Conservation (phyloP, 2,113 vertebrate genomes). For the Artemisiospiza belli region DNA sequence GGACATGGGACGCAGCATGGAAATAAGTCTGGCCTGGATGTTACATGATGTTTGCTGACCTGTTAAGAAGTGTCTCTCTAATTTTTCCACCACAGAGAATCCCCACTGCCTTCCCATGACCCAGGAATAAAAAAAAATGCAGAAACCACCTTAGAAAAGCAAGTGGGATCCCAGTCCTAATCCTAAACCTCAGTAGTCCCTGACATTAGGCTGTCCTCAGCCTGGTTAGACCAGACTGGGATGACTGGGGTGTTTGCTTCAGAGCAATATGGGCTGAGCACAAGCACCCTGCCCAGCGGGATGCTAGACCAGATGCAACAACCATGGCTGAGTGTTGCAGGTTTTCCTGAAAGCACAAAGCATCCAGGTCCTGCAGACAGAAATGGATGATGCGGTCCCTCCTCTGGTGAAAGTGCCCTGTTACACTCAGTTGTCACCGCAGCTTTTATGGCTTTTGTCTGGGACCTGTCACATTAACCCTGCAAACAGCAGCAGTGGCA, state of each 20-base stretch:
- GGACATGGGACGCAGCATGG: background rate
- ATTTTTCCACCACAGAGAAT: background rate
- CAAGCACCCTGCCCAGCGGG: rapidly evolving
- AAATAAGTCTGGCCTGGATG: background rate
- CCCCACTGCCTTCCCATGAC: background rate
- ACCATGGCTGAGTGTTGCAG: background rate
- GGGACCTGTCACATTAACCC: background rate
- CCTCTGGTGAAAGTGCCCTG: conserved; percentile 8
- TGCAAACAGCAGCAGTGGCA: background rate
- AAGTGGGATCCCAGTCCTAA: background rate
- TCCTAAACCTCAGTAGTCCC: background rate
- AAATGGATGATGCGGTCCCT: conserved; percentile 22
- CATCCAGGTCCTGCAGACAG: background rate
- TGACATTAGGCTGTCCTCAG: background rate
- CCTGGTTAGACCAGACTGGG: background rate
- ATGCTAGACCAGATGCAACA: rapidly evolving
- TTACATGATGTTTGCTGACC: background rate
- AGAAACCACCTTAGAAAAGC: background rate
- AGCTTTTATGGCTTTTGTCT: background rate
- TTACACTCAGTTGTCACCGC: background rate
- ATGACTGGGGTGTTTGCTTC: background rate
- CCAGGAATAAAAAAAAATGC: background rate
- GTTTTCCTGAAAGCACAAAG: background rate
- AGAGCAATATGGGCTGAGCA: background rate
- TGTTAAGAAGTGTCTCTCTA: background rate